Evolutionary conservation across 2,888 invertebrate species (phyloP).

Genomic region (Sclerodermus sp.): DNA sequence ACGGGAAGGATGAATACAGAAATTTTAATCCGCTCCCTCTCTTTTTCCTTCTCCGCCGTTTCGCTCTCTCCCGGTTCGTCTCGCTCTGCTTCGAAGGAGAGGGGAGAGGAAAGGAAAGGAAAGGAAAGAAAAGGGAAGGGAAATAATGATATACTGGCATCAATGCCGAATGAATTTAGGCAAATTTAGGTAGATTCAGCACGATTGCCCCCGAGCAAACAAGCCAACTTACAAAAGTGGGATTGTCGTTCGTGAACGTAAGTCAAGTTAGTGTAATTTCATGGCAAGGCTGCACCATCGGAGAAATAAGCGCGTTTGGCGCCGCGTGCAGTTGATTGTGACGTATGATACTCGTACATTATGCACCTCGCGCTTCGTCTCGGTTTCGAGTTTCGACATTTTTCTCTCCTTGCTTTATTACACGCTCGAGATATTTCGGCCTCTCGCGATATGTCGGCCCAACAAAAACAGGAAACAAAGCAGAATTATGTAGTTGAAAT

Average conservation of each 20-base stretch:
- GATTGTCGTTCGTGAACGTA: slow-evolving; percentile 33
- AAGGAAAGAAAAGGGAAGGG: neutral
- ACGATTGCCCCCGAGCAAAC: neutral
- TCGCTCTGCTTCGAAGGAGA: neutral
- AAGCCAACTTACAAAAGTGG: slow-evolving; percentile 1
- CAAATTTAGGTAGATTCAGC: too few species aligned
- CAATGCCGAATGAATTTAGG: too few species aligned
- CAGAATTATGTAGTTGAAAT: too few species aligned
- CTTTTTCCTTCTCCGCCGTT: too few species aligned
- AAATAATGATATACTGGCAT: neutral
- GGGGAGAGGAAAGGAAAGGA: neutral
- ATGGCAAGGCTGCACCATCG: slow-evolving; percentile 39
- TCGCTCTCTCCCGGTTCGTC: too few species aligned
- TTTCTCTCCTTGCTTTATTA: slow-evolving; percentile 46
- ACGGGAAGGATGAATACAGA: too few species aligned
- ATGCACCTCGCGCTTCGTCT: slow-evolving; percentile 40
- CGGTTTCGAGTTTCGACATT: slow-evolving; percentile 48
- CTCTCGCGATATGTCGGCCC: slow-evolving; percentile 22
- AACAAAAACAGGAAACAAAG: too few species aligned
- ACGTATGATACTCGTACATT: slow-evolving; percentile 50
- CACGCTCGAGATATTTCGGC: slow-evolving; percentile 44
- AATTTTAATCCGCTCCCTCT: too few species aligned
- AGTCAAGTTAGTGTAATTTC: slow-evolving; percentile 39
- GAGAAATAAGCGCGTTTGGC: slow-evolving; percentile 46
- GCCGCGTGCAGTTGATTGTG: slow-evolving; percentile 51